Evolutionary conservation across 2,888 invertebrate species (phyloP).

Genomic region (Baccha elongata): DNA sequence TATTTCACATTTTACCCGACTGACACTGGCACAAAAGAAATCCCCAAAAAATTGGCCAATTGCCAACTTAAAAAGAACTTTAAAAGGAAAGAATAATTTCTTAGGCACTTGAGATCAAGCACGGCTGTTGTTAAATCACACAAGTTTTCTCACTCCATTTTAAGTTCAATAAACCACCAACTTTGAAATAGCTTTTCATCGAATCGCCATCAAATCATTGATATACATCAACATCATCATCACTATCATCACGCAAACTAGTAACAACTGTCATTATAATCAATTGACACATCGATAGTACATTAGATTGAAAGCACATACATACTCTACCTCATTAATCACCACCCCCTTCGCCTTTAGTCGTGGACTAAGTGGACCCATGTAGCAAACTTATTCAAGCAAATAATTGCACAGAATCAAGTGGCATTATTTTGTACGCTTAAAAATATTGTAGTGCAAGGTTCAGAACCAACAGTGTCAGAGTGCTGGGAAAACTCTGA

Average conservation of each 20-base stretch:
- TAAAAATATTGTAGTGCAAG: conserved; percentile 12
- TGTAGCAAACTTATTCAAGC: not conserved
- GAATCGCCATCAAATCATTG: conserved; percentile 33
- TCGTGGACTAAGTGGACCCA: not conserved
- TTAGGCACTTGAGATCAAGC: conserved; percentile 60
- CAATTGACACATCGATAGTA: conserved; percentile 37
- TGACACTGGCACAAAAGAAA: not conserved
- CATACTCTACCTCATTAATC: conserved; percentile 23
- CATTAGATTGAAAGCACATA: not conserved
- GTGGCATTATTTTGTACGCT: conserved; percentile 13
- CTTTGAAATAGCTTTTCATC: conserved; percentile 25
- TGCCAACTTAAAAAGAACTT: conserved; percentile 1
- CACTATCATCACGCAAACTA: not conserved
- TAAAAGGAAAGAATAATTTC: conserved; percentile 55
- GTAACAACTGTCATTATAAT: conserved; percentile 40
- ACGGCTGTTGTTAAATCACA: conserved; percentile 48
- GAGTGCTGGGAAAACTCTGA: conserved; percentile 26
- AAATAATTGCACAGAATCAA: not conserved
- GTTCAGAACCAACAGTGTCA: not conserved
- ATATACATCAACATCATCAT: conserved; percentile 14
- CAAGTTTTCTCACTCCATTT: conserved; percentile 1
- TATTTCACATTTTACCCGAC: conserved; percentile 28
- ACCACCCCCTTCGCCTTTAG: conserved; percentile 1
- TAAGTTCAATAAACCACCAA: conserved; percentile 39
- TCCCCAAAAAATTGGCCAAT: conserved; percentile 33